Evolutionary conservation across 2,113 vertebrate genomes (phyloP), one percentile per base, ranked within the genome.

Genomic region (Etia nguti): DNA sequence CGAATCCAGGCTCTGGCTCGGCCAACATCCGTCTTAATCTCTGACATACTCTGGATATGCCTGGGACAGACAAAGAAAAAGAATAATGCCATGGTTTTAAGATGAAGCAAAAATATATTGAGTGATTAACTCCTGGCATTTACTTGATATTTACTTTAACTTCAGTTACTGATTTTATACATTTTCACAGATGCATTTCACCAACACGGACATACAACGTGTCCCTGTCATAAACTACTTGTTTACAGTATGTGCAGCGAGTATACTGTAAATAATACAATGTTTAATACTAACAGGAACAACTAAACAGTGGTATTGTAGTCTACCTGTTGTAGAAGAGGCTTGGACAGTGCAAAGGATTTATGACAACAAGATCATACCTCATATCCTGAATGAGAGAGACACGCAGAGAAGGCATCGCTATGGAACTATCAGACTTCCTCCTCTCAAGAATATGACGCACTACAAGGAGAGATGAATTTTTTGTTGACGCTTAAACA

Each of bases 361-460:
- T 77, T 77, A 31, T 50, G 70, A 50, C 7, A 41, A 29, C 11
- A 50, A 52, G 12, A 3, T 73, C 31, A 10, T 91, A 99, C 98
- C 98, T 98, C 97, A 99, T 98, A 82, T 99, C 98, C 86, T 99
- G 98, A 86, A 97, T 97, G 41, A 98, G 94, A 15, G 98, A 98
- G 81, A 97, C 96, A 2, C 95, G 96, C 87, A 98, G 92, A 3
- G 90, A 96, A 16, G 97, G 96, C 90, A 98, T 92, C 20, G 93
- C 95, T 56, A 97, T 54, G 86, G 96, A 97, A 4, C 96, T 94
- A 26, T 99, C 98, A 24, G 97, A 97, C 92, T 97, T 98, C 16
- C 97, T 96, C 90, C 97, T 97, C 95, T 98, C 98, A 84, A 96
- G 95, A 82, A 96, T 95, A 12, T 94, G 89, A 75, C 95, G 91